phyloP scores from a whole-genome alignment of 2,797 vertebrate species.

The Lutjanus campechanus region DNA sequence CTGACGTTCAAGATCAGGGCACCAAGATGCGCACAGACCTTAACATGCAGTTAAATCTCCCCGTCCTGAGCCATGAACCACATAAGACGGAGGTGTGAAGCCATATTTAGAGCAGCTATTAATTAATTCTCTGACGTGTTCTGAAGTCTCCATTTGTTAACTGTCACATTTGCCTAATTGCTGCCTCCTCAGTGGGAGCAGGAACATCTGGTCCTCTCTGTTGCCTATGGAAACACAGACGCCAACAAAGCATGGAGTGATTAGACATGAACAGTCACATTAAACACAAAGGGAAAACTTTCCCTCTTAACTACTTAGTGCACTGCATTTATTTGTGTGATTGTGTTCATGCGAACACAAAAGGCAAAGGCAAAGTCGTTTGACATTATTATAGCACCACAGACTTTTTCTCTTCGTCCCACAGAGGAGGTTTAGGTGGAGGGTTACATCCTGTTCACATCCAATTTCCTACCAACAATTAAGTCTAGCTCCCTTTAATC shows the following conservation, averaged over 20 bases:
- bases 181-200: conserved; percentile 45
- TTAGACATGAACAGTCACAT: conserved; percentile 16
- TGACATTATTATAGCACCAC: not conserved
- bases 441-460: not conserved
- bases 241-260: not conserved
- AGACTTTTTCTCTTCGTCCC: not conserved
- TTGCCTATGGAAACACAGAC: conserved; percentile 47
- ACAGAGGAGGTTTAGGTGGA: not conserved
- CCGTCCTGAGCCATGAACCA: conserved; percentile 27
- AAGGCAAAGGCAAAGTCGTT: not conserved
- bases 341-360: not conserved
- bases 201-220: conserved; percentile 65
- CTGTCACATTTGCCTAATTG: conserved; percentile 73
- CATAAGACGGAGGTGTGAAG: conserved; percentile 36
- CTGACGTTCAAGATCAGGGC: conserved; percentile 30
- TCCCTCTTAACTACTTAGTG: not conserved
- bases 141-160: conserved; percentile 74
- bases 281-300: not conserved
- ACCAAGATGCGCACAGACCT: not conserved
- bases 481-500: no score
- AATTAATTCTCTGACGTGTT: conserved; percentile 67
- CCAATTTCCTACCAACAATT: not conserved
- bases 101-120: conserved; percentile 73
- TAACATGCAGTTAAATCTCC: conserved; percentile 13
- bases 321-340: no score